Evolutionary conservation across 2,797 vertebrate species (phyloP).

Genomic region (Propithecus deckenii): DNA sequence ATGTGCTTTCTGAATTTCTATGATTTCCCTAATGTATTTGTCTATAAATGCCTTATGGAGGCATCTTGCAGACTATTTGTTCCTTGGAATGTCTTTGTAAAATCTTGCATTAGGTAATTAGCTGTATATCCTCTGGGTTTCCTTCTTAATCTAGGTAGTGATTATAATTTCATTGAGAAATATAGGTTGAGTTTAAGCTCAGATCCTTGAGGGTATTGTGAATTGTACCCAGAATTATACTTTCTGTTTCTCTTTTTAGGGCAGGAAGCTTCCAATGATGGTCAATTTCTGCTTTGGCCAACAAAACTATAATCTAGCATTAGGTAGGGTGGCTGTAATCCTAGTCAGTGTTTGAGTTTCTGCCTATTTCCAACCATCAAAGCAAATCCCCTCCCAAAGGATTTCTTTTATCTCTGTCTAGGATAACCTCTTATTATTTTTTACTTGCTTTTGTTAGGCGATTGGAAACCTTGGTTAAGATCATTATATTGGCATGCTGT

Average conservation of each 20-base stretch:
- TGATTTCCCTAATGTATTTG: constrained; percentile 5
- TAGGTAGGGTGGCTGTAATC: not conserved
- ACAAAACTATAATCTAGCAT: not conserved
- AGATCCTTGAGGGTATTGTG: not conserved
- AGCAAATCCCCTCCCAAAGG: not conserved
- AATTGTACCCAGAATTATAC: not conserved
- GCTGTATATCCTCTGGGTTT: not conserved
- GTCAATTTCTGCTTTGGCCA: not conserved
- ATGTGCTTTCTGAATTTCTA: constrained; percentile 19
- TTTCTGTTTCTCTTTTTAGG: not conserved
- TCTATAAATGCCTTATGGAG: not conserved
- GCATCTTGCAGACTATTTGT: not conserved
- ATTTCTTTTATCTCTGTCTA: not conserved
- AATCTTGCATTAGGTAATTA: constrained; percentile 12
- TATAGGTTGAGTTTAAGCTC: not conserved
- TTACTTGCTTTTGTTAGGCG: not conserved
- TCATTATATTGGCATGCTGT: not conserved
- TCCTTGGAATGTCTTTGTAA: not conserved
- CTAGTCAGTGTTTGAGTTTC: not conserved
- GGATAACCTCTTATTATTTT: not conserved
- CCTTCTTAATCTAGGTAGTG: not conserved
- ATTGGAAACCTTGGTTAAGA: not conserved
- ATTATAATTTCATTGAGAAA: not conserved
- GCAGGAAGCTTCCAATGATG: not conserved
- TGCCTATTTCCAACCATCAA: not conserved